Evolutionary conservation across 2,113 vertebrate species (phyloP).

Genomic region (Atlantisia rogersi): DNA sequence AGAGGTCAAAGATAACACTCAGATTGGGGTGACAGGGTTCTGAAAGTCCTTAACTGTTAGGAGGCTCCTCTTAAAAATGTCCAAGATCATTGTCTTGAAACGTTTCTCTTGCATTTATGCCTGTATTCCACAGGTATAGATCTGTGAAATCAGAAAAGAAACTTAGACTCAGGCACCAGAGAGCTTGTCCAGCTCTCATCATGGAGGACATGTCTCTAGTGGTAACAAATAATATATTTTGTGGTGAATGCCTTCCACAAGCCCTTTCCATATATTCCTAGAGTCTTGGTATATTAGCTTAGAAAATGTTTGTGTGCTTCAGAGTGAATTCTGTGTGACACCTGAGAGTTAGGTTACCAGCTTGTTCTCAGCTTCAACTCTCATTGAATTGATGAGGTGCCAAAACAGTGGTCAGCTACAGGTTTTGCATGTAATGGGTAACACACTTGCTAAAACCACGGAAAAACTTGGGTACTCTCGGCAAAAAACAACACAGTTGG

Average conservation of each 20-base stretch:
- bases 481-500: not conserved
- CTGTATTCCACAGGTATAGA: not conserved
- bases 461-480: not conserved
- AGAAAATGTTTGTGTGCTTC: not conserved
- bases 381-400: not conserved
- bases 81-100: not conserved
- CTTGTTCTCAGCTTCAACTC: not conserved
- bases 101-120: not conserved
- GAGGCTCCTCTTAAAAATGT: not conserved
- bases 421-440: not conserved
- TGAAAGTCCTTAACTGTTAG: not conserved
- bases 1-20: not conserved
- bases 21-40: not conserved
- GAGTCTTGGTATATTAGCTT: not conserved
- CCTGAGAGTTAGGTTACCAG: not conserved
- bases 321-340: not conserved
- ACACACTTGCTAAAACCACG: not conserved
- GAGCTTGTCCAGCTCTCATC: not conserved
- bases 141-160: not conserved
- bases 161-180: not conserved
- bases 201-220: not conserved
- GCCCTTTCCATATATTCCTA: not conserved
- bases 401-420: accelerated
- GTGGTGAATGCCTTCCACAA: not conserved
- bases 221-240: not conserved